Base-by-base conservation (phyloP, 2,888 invertebrate genomes). In the Ophion ellenae region DNA sequence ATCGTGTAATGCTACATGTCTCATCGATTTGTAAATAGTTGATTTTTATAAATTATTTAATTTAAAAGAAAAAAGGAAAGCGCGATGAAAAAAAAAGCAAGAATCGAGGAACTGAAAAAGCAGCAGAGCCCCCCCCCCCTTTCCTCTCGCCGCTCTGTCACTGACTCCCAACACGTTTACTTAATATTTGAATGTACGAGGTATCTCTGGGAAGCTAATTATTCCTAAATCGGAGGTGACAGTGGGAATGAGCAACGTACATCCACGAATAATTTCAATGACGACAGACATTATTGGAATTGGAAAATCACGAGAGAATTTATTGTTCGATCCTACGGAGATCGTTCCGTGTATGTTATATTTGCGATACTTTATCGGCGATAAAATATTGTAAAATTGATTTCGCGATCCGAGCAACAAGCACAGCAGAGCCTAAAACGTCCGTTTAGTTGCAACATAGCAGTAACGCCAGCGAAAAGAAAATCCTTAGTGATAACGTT, bases 21-120 rank as follows among this genome's bases (percentile, higher is more conserved):
- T 91, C 85, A 89, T 93, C 93, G 90, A 92, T 90, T 92, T 93
- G 93, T 93, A 94, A 89, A 93, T 94, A 94, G 92, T 90, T 92
- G 89, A 90, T 93, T 93, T 93, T 93, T 92, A 92, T 93, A 92
- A 92, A 90, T 92, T 92, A 93, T 93, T 93, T 87, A 86, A 88
- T 87, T 89, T 88, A 87, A 89, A 78, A 69, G 36, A 82, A 71
- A 9, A 59, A 73, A 57, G 53, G 78, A 61, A 74, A 61, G 77
- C 71, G 77, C 70, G 78, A 71, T 53, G 76, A 75, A 74, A 77
- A 70, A 75, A 64, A 64, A 64, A 76, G 10, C 70, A 63, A 78
- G 70, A 47, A 71, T 63, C 61, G 81, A 78, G 24, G 40, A 81
- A 71, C 17, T 66, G 57, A 69, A 67, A 73, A 57, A 82, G 66